Base-by-base conservation (phyloP, 2,888 invertebrate genomes). In the Acrobasis suavella region DNA sequence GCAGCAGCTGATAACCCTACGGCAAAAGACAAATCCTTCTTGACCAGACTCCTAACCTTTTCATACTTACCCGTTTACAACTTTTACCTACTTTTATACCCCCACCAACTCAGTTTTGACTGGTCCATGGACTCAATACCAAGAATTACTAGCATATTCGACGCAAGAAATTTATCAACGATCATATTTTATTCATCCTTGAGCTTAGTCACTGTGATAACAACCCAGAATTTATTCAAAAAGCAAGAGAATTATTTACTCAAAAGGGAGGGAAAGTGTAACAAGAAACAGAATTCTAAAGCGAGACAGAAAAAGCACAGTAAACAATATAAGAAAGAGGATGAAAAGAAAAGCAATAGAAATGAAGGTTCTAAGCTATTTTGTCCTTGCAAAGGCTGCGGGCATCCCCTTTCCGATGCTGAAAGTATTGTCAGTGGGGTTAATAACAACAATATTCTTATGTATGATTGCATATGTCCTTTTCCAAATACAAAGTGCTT, bases 41-140 rank as follows among this genome's bases (percentile, higher is more conserved):
- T 97, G 74, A 97, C 97, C 51, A 94, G 99, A 70, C 93, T 96
- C 64, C 94, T 98, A 78, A 99, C 99, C 60, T 99, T 98, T 89
- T 93, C 96, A 69, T 98, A 98, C 85, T 94, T 99, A 73, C 98
- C 99, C 50, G 96, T 96, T 54, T 96, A 97, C 82, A 98, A 99
- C 89, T 95, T 98, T 77, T 95, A 95, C 85, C 94, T 99, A 77
- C 93, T 99, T 66, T 84, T 98, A 50, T 97, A 95, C 85, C 99
- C 99, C 8, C 94, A 95, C 73, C 95, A 96, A 72, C 93, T 99
- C 62, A 98, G 98, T 86, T 99, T 98, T 91, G 99, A 99, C 89
- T 99, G 99, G 99, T 98, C 98, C 37, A 99, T 99, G 99, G 98
- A 98, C 75, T 96, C 99, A 1, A 95, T 99, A 76, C 98, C 98